Evolutionary conservation across 2,113 vertebrate genomes (phyloP).

Genomic region (Chionis minor): DNA sequence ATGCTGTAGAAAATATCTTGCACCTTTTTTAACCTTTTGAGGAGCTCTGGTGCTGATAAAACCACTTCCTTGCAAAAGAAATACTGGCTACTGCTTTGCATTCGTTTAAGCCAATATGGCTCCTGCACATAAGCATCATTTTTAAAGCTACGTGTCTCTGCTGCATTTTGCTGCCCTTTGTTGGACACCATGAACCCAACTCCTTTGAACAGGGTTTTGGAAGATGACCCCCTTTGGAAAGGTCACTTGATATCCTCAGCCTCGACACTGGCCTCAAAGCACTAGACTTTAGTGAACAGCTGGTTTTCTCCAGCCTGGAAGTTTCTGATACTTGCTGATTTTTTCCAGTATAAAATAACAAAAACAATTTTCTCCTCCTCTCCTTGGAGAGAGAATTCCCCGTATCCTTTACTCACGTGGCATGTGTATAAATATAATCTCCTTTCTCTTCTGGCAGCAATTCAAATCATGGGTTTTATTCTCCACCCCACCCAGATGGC

Average conservation of each 20-base stretch:
- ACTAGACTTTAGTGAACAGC: background rate
- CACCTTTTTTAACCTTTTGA: background rate
- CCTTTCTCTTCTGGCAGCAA: conserved; percentile 47
- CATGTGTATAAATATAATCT: conserved; percentile 56
- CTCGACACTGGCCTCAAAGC: background rate
- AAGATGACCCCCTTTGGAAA: background rate
- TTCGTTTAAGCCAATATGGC: background rate
- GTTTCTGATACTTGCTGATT: conserved; percentile 8
- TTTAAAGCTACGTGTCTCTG: background rate
- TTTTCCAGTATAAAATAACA: conserved; percentile 21
- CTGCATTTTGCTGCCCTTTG: background rate
- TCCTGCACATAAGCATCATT: background rate
- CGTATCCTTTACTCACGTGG: conserved; percentile 34
- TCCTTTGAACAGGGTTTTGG: background rate
- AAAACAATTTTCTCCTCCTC: conserved; percentile 32
- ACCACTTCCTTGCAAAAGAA: background rate
- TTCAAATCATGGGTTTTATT: conserved; percentile 64
- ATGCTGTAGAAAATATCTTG: background rate
- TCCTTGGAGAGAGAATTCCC: conserved; percentile 58
- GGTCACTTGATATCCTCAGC: background rate
- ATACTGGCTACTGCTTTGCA: background rate
- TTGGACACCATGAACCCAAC: background rate
- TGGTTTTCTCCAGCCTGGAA: conserved; percentile 1
- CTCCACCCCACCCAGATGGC: conserved; percentile 64
- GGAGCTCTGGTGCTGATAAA: background rate